phyloP scores from a whole-genome alignment of 2,888 invertebrate genomes.

The Eupithecia pulchellata region DNA sequence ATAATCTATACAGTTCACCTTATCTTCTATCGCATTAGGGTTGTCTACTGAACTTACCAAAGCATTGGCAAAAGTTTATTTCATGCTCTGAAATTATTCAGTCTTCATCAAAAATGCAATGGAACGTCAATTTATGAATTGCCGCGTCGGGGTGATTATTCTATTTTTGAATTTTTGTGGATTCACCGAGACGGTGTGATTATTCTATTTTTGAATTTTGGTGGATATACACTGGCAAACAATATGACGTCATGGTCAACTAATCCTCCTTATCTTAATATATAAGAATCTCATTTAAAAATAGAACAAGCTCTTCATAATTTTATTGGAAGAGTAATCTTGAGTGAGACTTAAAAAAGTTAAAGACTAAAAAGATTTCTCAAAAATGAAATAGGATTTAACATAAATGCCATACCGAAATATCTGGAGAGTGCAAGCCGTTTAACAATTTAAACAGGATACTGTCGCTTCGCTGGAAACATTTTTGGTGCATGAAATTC shows the following conservation, averaged over 20 bases:
- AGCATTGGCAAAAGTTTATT: background rate
- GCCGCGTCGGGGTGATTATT: background rate
- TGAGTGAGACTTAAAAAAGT: background rate
- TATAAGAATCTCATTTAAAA: background rate
- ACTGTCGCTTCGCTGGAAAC: conserved; percentile 58
- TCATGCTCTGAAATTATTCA: background rate
- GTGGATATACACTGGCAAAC: background rate
- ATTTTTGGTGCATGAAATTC: conserved; percentile 77
- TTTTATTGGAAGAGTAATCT: background rate
- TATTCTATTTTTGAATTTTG: background rate
- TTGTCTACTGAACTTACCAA: conserved; percentile 2
- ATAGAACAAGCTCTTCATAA: background rate
- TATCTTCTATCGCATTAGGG: conserved; percentile 14
- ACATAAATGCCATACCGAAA: conserved; percentile 5
- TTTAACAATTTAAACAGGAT: conserved; percentile 76
- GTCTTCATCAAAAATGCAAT: background rate
- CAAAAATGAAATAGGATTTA: background rate
- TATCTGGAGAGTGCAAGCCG: conserved; percentile 52
- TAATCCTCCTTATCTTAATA: too few relatives aligned
- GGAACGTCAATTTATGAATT: background rate
- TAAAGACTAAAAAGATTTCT: background rate
- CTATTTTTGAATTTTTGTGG: background rate
- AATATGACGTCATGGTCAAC: background rate
- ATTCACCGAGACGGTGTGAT: background rate
- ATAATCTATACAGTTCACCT: conserved; percentile 20